Conservation (phyloP, 2,797 vertebrate genomes). For the Anas georgica region DNA sequence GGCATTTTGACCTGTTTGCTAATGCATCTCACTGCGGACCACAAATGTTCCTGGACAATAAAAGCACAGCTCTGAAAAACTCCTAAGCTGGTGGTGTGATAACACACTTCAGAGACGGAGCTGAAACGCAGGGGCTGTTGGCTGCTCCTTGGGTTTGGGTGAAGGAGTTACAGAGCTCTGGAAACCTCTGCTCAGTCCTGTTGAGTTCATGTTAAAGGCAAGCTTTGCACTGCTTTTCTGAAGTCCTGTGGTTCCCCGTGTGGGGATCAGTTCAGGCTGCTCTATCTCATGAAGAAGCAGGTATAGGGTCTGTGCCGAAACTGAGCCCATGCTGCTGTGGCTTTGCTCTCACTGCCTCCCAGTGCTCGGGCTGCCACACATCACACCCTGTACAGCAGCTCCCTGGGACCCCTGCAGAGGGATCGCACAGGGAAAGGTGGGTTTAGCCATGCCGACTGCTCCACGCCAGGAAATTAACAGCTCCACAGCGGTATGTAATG, state of each 20-base stretch:
- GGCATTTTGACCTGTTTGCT: neutral
- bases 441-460: neutral
- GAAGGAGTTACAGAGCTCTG: neutral
- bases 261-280: neutral
- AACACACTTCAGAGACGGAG: neutral
- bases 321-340: rapidly evolving
- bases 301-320: too few relatives aligned
- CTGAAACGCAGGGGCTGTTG: neutral
- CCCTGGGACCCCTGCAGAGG: rapidly evolving
- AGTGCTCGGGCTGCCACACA: rapidly evolving
- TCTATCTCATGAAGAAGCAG: neutral
- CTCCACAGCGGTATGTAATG: neutral
- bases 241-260: rapidly evolving
- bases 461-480: neutral
- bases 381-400: neutral
- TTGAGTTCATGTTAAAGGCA: neutral
- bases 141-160: neutral
- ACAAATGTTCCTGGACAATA: rapidly evolving
- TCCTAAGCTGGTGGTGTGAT: neutral
- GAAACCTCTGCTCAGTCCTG: neutral
- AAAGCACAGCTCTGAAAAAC: neutral
- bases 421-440: neutral
- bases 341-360: neutral
- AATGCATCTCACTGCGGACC: neutral
- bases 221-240: neutral